Evolutionary conservation across 1,140 invertebrate genomes (phyloP), one percentile per base, ranked within the genome.

Genomic region (Brachionus rotundiformis): DNA sequence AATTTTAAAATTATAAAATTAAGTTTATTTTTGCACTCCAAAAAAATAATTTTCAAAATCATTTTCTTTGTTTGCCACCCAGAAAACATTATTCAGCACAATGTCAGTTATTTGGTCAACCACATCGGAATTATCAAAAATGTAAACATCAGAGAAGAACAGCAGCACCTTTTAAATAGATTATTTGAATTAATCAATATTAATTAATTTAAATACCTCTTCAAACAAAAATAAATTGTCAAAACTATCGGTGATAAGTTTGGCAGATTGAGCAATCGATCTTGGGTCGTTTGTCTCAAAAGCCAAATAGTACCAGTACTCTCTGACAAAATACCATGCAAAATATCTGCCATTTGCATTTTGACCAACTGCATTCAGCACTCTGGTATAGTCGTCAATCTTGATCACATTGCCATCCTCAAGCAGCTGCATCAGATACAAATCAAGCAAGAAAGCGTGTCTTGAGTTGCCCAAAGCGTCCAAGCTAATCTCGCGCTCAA

Each of bases 281-380:
- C 76, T 59, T 4, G 19, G n/a, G 5, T 39, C 10, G 29, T 6
- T 41, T 3, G 47, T 59, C 19, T 63, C 47, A 41, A 54, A 54
- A 41, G 36, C 76, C n/a, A 79, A 79, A 29, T 79, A 79, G 11
- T 59, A 59, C 76, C 76, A 79, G 25, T 79, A 59, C 13, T 79
- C 47, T 54, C 76, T 54, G 10, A 79, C 31, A 63, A 65, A 81
- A 65, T 63, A 44, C 79, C 79, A 81, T 3, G 54, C 54, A 68
- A 81, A 41, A 19, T 81, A 63, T 44, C 79, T 13, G 10, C 79
- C 79, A 33, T 65, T 81, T 16, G 79, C 54, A 68, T 81, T 81
- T 31, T 44, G 11, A 19, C 79, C 54, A 5, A 81, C 41, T 16
- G 79, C 54, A 7, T 29, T 31, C 23, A 81, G 13, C 13, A 81